Conservation (phyloP, 2,113 vertebrate genomes). For the Lagenorhynchus albirostris region DNA sequence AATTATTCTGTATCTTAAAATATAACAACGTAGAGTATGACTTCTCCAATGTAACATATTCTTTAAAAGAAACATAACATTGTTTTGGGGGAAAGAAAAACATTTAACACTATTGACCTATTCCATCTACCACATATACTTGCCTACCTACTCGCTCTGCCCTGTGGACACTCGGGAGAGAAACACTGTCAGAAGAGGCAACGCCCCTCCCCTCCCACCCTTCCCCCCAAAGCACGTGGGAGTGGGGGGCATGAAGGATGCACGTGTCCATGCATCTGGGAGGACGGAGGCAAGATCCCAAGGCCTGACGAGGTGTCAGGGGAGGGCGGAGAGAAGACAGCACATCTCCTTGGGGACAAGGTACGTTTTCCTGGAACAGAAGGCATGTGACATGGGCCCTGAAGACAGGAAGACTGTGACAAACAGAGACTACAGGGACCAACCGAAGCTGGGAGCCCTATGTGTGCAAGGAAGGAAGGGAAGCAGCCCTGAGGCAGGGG, state of each 20-base stretch:
- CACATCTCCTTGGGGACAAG: too few species aligned
- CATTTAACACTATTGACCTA: rapidly evolving
- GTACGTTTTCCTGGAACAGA: not conserved
- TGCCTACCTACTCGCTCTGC: not conserved
- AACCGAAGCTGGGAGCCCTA: too few species aligned
- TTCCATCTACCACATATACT: too few species aligned
- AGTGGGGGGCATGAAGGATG: rapidly evolving
- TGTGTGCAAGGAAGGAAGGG: not conserved
- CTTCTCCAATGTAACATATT: not conserved
- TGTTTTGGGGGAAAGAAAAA: not conserved
- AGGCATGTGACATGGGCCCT: not conserved
- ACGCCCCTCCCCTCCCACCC: too few species aligned
- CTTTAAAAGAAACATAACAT: not conserved
- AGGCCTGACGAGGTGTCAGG: rapidly evolving
- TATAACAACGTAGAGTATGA: not conserved
- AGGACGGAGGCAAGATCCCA: not conserved
- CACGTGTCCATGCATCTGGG: rapidly evolving
- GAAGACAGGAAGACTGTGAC: not conserved
- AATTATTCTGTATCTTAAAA: not conserved
- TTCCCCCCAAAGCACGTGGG: rapidly evolving
- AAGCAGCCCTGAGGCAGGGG: not conserved
- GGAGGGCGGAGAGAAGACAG: not conserved
- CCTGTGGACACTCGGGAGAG: rapidly evolving
- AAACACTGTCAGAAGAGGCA: too few species aligned
- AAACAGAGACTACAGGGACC: not conserved